phyloP scores from a whole-genome alignment of 64 coral and sea anemone genomes.

The Dendrophyllia cribrosa region DNA sequence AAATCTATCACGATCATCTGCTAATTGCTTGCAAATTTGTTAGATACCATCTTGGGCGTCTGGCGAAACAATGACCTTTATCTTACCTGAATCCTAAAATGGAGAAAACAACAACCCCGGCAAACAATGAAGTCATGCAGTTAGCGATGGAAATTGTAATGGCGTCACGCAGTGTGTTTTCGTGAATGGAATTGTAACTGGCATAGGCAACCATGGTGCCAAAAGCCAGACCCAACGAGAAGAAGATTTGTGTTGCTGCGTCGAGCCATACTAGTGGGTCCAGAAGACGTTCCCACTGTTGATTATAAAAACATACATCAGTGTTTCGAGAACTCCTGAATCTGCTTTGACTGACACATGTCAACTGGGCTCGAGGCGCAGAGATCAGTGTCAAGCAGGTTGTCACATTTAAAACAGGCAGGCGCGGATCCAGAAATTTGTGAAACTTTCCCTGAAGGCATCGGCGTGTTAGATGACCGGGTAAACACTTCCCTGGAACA shows the following conservation, averaged over 20 bases:
- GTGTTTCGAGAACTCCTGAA: constrained; percentile 92
- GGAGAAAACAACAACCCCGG: constrained; percentile 97
- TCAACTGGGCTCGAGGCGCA: constrained; percentile 63
- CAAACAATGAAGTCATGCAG: constrained; percentile 91
- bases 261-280: constrained; percentile 98
- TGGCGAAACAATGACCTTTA: not conserved
- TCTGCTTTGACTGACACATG: constrained; percentile 48
- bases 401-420: not conserved
- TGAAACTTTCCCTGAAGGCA: not conserved
- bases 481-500: no score
- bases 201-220: constrained; percentile 94
- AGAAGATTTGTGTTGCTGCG: constrained; percentile 98
- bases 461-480: no score
- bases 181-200: constrained; percentile 91
- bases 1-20: no score
- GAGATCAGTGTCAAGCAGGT: constrained; percentile 46
- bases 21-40: not conserved
- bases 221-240: constrained; percentile 91
- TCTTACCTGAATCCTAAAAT: constrained; percentile 99
- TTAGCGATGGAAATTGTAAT: constrained; percentile 89
- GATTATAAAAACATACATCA: constrained; percentile 45
- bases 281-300: constrained; percentile 92
- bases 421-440: not conserved
- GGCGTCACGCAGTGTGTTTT: constrained; percentile 92
- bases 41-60: not conserved